Base-by-base conservation (phyloP, 2,888 invertebrate genomes). In the Fragum fragum region DNA sequence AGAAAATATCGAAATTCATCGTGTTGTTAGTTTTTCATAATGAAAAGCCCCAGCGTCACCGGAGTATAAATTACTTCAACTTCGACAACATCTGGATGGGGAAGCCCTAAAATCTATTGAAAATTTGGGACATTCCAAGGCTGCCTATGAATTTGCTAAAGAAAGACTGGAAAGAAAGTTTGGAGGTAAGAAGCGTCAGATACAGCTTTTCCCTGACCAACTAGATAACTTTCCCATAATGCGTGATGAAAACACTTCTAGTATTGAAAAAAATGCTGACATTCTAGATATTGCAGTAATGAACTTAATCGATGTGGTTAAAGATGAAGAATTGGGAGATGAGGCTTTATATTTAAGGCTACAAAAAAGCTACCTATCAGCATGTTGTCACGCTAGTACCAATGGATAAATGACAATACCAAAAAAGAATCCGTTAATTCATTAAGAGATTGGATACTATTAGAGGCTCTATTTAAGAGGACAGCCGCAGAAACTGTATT, bases 391-490 rank as follows among this genome's bases (percentile, higher is more conserved):
- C 59, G 66, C 23, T 77, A 72, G 16, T 63, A 77, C 36, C 23
- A 66, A 11, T 66, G 66, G 77, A 66, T 77, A 29, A 59, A 52
- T 23, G 70, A 77, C 32, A 63, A 63, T 16, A 9, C 18, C 9
- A 32, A 32, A 52, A 32, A 32, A 29, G 76, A 76, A 32, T 42
- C 29, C 28, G n/a, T n/a, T n/a, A n/a, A n/a, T n/a, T n/a, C 21
- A 29, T 66, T 18, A n/a, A 47, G 28, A 57, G 55, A 9, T 68
- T 57, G 57, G 29, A 70, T 5, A 66, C 53, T 0, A n/a, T 52
- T 68, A 23, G 80, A 80, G 52, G 26, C 72, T 6, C 66, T 76
- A 68, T 80, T 72, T 42, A 21, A 61, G 16, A 76, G 68, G 11
- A 68, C 66, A 7, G 76, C 72, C 0, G 14, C 2, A 18, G 73